A percentile compares a stretch with the other conserved stretches of the same genome.
Evolutionary conservation across 2,113 vertebrate genomes (phyloP).

Genomic region (Peromyscus polionotus): DNA sequence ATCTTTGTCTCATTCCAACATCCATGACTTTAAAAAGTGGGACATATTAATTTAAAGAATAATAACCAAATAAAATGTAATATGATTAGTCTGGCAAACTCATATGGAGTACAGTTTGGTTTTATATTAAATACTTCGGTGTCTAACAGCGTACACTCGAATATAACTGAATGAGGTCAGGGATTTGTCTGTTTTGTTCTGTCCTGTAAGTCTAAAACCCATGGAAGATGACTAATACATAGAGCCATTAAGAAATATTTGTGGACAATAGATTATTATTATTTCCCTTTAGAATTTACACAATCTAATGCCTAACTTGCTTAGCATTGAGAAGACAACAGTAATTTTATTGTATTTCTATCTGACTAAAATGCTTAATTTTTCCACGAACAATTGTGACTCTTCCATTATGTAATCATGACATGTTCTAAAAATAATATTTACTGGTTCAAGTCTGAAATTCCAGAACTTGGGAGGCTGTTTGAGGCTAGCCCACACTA

Average conservation of each 20-base stretch:
- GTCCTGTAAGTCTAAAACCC: not conserved
- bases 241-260: conserved; percentile 20
- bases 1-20: conserved; percentile 7
- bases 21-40: not conserved
- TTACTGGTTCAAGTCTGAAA: not conserved
- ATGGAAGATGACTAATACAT: not conserved
- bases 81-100: not conserved
- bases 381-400: not conserved
- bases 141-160: not conserved
- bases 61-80: not conserved
- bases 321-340: not conserved
- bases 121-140: not conserved
- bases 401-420: not conserved
- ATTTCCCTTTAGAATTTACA: not conserved
- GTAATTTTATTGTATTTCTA: not conserved
- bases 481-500: not conserved
- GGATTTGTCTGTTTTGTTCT: conserved; percentile 5
- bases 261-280: not conserved
- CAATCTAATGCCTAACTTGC: not conserved
- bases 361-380: not conserved
- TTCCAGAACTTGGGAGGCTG: not conserved
- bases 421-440: not conserved
- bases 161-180: not conserved
- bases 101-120: not conserved
- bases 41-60: not conserved